Conservation (phyloP, 2,797 vertebrate genomes). For the Karalla daura region DNA sequence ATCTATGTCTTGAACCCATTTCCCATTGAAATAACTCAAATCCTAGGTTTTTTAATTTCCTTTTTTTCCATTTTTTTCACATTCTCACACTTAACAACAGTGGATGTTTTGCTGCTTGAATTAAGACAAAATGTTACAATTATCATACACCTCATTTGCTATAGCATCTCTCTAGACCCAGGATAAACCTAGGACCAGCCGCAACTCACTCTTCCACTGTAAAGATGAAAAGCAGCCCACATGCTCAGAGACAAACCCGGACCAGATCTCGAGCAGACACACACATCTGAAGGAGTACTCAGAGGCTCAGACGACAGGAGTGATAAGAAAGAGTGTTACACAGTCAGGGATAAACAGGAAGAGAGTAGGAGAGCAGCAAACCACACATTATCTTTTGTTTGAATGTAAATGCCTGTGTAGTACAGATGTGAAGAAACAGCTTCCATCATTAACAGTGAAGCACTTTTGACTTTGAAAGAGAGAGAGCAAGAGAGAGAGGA, state of each 20-base stretch:
- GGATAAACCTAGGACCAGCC: conserved; percentile 55
- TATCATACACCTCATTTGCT: conserved; percentile 45
- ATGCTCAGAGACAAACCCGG: conserved; percentile 53
- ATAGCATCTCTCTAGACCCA: conserved; percentile 52
- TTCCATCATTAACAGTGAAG: conserved; percentile 80
- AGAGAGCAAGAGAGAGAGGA: conserved; percentile 49
- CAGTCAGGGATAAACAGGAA: conserved; percentile 71
- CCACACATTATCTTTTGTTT: conserved; percentile 81
- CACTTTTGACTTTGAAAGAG: conserved; percentile 85
- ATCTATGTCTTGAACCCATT: conserved; percentile 34
- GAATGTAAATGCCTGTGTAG: conserved; percentile 79
- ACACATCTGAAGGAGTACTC: conserved; percentile 69
- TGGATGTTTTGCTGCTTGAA: conserved; percentile 55
- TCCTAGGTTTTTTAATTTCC: conserved; percentile 1
- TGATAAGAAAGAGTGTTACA: conserved; percentile 68
- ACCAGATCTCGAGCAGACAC: conserved; percentile 62
- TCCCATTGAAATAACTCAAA: conserved; percentile 28
- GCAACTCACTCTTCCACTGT: conserved; percentile 43
- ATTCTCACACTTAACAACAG: conserved; percentile 57
- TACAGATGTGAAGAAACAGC: conserved; percentile 78
- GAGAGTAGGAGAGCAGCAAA: conserved; percentile 71
- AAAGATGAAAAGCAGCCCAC: conserved; percentile 70
- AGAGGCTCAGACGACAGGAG: conserved; percentile 53
- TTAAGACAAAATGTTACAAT: conserved; percentile 52
- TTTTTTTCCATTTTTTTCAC: conserved; percentile 23